These are phyloP conservation scores for Eremobia ochroleuca DNA, from an alignment of 2,888 invertebrate genomes.

Conservation along the genomic window DNA sequence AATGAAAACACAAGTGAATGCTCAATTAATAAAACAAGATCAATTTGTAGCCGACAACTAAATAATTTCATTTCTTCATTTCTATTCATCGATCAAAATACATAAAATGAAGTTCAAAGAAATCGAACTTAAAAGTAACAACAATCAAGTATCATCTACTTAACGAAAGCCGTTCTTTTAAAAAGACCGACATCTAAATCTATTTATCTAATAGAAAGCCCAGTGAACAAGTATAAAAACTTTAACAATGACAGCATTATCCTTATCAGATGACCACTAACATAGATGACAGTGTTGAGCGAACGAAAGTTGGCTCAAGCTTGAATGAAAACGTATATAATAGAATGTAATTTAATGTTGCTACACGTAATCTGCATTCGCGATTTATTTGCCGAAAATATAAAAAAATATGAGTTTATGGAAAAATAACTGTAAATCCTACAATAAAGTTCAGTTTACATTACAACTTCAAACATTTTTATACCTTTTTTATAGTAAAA, in stretches of 20 bases:
- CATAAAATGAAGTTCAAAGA: conserved; percentile 3
- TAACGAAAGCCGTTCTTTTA: conserved; percentile 19
- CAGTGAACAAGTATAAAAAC: conserved; percentile 16
- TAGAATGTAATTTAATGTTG: background rate
- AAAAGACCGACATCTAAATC: conserved; percentile 18
- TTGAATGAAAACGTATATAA: background rate
- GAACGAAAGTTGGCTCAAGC: conserved; percentile 13
- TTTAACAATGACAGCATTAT: conserved; percentile 25
- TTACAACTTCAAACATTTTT: no score
- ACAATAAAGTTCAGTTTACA: no score
- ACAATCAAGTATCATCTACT: conserved; percentile 7
- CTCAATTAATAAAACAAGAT: background rate
- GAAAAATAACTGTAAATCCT: no score
- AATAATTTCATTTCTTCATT: background rate
- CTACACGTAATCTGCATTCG: no score
- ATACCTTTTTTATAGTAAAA: no score
- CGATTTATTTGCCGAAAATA: no score
- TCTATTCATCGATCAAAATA: background rate
- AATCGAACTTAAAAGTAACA: conserved; percentile 17
- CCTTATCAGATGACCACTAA: conserved; percentile 4
- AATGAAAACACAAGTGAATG: background rate
- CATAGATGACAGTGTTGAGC: background rate
- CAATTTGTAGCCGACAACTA: background rate
- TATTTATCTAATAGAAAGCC: conserved; percentile 38
- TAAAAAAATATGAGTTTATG: no score